A percentile compares a stretch with the other conserved stretches of the same genome.
Conservation (phyloP, 2,113 vertebrate genomes). For the Sinocyclocheilus maitianheensis region DNA sequence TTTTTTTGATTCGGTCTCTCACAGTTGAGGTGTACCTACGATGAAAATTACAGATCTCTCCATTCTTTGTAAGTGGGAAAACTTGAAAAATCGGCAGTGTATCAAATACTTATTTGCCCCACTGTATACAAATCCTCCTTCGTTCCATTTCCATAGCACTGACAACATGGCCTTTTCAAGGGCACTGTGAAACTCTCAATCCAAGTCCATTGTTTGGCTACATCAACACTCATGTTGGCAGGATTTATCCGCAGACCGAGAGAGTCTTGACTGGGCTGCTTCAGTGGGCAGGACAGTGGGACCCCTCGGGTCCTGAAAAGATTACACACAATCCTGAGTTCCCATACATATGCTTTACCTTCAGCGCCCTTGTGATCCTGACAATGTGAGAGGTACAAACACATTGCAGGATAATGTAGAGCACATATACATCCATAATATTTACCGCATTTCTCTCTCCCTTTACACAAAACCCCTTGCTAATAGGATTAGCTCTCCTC, state of each 20-base stretch:
- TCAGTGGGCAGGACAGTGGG: neutral
- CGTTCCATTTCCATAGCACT: constrained; percentile 1
- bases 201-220: constrained; percentile 7
- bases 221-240: constrained; percentile 28
- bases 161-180: constrained; percentile 9
- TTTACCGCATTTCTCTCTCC: constrained; percentile 1
- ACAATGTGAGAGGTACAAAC: constrained; percentile 15
- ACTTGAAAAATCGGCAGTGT: no score
- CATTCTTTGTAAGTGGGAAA: no score
- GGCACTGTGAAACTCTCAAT: neutral
- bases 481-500: constrained; percentile 29
- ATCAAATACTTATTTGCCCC: no score
- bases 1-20: no score
- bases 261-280: constrained; percentile 7
- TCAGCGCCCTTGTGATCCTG: constrained; percentile 1
- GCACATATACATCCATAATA: neutral
- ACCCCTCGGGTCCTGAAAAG: neutral
- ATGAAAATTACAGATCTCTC: no score
- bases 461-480: neutral
- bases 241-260: constrained; percentile 18
- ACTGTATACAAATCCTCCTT: neutral
- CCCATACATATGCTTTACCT: neutral
- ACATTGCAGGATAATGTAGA: constrained; percentile 12
- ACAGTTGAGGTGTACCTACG: no score
- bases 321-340: constrained; percentile 46